Evolutionary conservation across 2,113 vertebrate species (phyloP).

Genomic region (Cryptotis parvus): DNA sequence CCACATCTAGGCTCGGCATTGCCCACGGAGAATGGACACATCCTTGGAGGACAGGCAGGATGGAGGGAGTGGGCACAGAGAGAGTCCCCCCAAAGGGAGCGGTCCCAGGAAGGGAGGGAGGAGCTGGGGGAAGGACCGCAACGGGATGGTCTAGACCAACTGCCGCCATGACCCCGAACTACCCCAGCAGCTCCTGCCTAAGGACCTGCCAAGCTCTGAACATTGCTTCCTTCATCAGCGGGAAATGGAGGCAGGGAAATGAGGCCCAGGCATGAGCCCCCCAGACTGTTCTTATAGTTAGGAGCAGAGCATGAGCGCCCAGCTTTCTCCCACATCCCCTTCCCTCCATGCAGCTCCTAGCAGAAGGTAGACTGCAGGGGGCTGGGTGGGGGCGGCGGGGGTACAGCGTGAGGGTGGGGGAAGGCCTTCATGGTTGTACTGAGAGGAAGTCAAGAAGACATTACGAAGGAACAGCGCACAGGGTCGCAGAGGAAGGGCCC

Average conservation of each 20-base stretch:
- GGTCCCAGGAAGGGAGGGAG: not conserved
- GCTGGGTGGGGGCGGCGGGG: not conserved
- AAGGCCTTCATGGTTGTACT: not conserved
- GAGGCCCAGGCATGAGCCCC: too few species aligned
- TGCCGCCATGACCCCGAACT: too few species aligned
- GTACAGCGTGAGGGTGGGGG: not conserved
- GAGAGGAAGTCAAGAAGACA: not conserved
- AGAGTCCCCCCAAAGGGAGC: not conserved
- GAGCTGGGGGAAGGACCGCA: not conserved
- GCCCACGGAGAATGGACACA: fast-evolving
- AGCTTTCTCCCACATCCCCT: not conserved
- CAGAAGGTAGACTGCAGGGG: fast-evolving
- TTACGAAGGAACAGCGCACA: not conserved
- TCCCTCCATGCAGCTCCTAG: not conserved
- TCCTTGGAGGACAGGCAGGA: not conserved
- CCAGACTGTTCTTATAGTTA: not conserved
- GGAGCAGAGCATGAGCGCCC: not conserved
- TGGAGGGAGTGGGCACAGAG: not conserved
- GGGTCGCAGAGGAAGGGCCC: too few species aligned
- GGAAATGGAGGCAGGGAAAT: not conserved
- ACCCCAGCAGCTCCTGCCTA: too few species aligned
- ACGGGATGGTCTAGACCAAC: not conserved
- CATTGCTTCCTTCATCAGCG: not conserved
- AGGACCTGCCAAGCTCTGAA: not conserved
- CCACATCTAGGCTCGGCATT: not conserved